These are phyloP conservation scores for Morpho helenor DNA, from an alignment of 2,888 invertebrate genomes.

Conservation along the genomic window DNA sequence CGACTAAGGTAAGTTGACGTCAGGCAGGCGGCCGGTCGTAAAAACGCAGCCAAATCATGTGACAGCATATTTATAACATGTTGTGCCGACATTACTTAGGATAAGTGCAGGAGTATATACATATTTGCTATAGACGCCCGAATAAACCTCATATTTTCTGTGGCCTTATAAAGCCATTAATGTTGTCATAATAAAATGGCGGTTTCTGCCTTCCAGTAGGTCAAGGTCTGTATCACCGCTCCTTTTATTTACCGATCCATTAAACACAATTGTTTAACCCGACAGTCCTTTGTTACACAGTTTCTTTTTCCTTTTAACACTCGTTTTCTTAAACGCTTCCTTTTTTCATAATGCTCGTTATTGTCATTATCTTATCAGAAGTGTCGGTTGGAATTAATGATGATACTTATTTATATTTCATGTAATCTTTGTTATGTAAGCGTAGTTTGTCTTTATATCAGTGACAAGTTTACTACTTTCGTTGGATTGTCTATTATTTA, in stretches of 20 bases:
- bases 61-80: no score
- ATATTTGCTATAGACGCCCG: no score
- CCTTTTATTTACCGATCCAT: constrained; percentile 65
- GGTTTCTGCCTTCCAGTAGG: constrained; percentile 34
- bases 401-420: constrained; percentile 9
- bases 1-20: no score
- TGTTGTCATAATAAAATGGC: constrained; percentile 10
- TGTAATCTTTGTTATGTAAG: constrained; percentile 6
- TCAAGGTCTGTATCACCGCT: constrained; percentile 62
- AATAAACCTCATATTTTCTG: background rate
- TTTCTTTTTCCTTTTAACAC: constrained; percentile 20
- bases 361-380: constrained; percentile 23
- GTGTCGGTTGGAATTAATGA: constrained; percentile 11
- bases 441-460: background rate
- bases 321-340: constrained; percentile 32
- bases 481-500: no score
- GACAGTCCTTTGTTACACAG: constrained; percentile 28
- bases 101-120: no score
- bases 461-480: no score
- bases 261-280: constrained; percentile 48
- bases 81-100: no score
- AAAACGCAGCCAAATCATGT: no score
- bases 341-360: constrained; percentile 25
- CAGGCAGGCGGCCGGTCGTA: no score
- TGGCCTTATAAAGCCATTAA: constrained; percentile 9